Conservation (phyloP, 2,797 vertebrate species). For the Takifugu rubripes region DNA sequence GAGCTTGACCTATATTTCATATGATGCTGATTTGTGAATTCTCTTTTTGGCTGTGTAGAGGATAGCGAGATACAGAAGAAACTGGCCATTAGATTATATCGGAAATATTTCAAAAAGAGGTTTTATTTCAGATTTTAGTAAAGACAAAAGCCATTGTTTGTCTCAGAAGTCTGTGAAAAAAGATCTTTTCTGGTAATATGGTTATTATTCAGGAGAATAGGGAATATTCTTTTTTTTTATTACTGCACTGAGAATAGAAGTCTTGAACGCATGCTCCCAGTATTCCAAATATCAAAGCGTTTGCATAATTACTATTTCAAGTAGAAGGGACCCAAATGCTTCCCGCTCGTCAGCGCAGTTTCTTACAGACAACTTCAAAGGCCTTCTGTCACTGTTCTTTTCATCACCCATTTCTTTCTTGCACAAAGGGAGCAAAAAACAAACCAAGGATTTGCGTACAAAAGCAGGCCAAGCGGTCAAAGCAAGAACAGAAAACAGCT, state of each 20-base stretch:
- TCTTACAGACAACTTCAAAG: conserved; percentile 64
- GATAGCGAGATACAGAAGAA: conserved; percentile 24
- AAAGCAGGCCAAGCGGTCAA: conserved; percentile 58
- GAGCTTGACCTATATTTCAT: conserved; percentile 18
- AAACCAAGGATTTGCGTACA: conserved; percentile 41
- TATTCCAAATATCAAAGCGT: conserved; percentile 70
- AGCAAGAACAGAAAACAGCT: conserved; percentile 29
- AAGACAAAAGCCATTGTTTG: conserved; percentile 2
- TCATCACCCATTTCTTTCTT: conserved; percentile 61
- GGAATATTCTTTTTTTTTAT: conserved; percentile 29
- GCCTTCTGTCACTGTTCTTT: conserved; percentile 53
- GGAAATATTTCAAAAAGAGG: conserved; percentile 51
- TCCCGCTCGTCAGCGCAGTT: conserved; percentile 53
- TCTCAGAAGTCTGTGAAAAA: conserved; percentile 46
- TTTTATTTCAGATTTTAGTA: conserved; percentile 30
- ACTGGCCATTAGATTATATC: conserved; percentile 44
- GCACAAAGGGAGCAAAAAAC: conserved; percentile 59
- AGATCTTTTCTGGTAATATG: conserved; percentile 43
- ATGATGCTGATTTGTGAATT: conserved; percentile 27
- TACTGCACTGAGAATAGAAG: conserved; percentile 52
- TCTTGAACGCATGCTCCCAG: conserved; percentile 43
- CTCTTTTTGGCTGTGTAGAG: conserved; percentile 27
- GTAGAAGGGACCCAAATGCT: conserved; percentile 66
- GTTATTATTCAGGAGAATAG: conserved; percentile 52
- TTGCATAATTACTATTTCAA: conserved; percentile 76